Evolutionary conservation across 2,888 invertebrate species (phyloP).

Genomic region (Dorcus hopei): DNA sequence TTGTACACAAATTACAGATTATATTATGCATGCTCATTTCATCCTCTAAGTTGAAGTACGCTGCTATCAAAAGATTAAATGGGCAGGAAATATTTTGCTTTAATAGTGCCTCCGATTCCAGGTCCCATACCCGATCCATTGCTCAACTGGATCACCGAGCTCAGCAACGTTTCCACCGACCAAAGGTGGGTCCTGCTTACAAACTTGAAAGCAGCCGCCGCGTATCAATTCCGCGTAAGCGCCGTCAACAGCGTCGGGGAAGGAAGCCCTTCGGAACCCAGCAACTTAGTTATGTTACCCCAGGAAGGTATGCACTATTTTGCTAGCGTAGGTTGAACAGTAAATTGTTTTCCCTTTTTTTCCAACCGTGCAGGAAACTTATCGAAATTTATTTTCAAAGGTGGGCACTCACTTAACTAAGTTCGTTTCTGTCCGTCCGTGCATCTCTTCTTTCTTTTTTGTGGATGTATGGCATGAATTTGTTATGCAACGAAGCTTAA

Average conservation of each 20-base stretch:
- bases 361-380: slow-evolving; percentile 46
- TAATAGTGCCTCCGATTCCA: slow-evolving; percentile 56
- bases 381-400: slow-evolving; percentile 47
- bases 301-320: slow-evolving; percentile 79
- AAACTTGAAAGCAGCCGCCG: slow-evolving; percentile 88
- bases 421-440: neutral
- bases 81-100: slow-evolving; percentile 18
- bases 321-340: slow-evolving; percentile 25
- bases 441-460: neutral
- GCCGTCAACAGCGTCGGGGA: slow-evolving; percentile 96
- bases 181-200: slow-evolving; percentile 77
- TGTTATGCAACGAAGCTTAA: neutral
- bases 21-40: slow-evolving; percentile 18
- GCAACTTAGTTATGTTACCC: slow-evolving; percentile 85
- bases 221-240: slow-evolving; percentile 95
- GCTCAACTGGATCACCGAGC: slow-evolving; percentile 84
- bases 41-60: neutral
- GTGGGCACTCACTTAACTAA: slow-evolving; percentile 34
- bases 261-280: slow-evolving; percentile 86
- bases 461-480: neutral
- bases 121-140: slow-evolving; percentile 83
- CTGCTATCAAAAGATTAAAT: slow-evolving; percentile 4
- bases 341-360: slow-evolving; percentile 41
- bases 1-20: neutral
- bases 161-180: slow-evolving; percentile 78